Conservation (phyloP, 2,797 vertebrate genomes). For the Linurgus olivaceus region DNA sequence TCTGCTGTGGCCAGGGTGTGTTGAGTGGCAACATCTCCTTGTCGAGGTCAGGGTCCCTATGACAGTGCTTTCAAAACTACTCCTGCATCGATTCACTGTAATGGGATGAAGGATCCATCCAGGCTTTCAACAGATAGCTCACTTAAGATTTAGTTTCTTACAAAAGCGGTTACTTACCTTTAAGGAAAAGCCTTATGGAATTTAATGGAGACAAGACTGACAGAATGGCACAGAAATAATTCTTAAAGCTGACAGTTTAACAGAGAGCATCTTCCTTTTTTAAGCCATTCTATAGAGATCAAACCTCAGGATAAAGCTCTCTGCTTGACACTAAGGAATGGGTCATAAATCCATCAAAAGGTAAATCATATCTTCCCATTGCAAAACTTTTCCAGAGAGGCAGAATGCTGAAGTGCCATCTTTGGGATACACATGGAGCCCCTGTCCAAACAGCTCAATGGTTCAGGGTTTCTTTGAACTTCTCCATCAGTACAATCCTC, state of each 20-base stretch:
- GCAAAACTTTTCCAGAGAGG: background rate
- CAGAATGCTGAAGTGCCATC: background rate
- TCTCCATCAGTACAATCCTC: background rate
- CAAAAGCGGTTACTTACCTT: background rate
- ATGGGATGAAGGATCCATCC: background rate
- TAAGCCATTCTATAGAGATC: background rate
- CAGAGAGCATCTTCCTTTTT: background rate
- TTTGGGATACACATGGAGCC: rapidly evolving
- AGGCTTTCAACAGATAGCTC: background rate
- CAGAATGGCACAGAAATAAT: constrained; percentile 3
- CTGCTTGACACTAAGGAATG: background rate
- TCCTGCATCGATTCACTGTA: background rate
- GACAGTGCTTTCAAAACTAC: background rate
- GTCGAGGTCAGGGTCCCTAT: rapidly evolving
- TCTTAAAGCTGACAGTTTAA: constrained; percentile 33
- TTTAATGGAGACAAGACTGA: background rate
- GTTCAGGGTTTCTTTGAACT: background rate
- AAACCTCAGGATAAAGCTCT: background rate
- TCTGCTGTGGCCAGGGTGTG: background rate
- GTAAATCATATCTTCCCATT: background rate
- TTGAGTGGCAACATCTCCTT: background rate
- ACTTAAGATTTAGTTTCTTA: background rate
- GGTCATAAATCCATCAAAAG: background rate
- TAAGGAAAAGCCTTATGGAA: background rate
- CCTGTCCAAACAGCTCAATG: background rate